These are phyloP conservation scores for Perccottus glenii DNA, from an alignment of 2,113 vertebrate genomes.

Conservation along the genomic window DNA sequence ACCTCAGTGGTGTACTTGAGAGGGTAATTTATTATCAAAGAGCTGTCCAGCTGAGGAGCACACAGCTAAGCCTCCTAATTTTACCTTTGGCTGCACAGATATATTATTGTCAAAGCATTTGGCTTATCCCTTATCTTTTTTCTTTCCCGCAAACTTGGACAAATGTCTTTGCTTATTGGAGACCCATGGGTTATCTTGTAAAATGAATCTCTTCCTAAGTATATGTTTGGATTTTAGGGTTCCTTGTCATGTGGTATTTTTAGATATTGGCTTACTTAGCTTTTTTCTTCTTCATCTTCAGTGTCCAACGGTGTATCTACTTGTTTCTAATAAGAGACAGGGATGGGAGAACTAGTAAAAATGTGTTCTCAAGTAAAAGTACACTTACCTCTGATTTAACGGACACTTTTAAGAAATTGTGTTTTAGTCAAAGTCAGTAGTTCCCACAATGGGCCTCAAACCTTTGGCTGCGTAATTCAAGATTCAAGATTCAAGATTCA, in stretches of 20 bases:
- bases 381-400: no score
- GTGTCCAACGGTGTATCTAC: background rate
- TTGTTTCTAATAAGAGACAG: background rate
- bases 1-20: constrained; percentile 78
- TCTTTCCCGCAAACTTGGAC: background rate
- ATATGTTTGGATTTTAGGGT: constrained; percentile 7
- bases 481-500: no score
- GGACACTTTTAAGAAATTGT: no score
- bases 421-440: no score
- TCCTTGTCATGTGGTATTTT: background rate
- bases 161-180: constrained; percentile 2
- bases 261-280: background rate
- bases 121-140: constrained; percentile 28
- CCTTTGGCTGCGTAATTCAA: no score
- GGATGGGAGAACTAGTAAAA: no score
- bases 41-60: constrained; percentile 48
- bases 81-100: constrained; percentile 9
- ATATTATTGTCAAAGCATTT: background rate
- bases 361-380: no score
- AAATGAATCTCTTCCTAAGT: constrained; percentile 4
- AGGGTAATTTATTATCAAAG: constrained; percentile 78
- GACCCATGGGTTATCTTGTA: constrained; percentile 6
- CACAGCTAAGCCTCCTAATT: constrained; percentile 44
- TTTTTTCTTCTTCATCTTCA: background rate
- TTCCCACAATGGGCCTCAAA: no score